Base-by-base conservation (phyloP, 2,113 vertebrate genomes). In the Mixornis gularis region DNA sequence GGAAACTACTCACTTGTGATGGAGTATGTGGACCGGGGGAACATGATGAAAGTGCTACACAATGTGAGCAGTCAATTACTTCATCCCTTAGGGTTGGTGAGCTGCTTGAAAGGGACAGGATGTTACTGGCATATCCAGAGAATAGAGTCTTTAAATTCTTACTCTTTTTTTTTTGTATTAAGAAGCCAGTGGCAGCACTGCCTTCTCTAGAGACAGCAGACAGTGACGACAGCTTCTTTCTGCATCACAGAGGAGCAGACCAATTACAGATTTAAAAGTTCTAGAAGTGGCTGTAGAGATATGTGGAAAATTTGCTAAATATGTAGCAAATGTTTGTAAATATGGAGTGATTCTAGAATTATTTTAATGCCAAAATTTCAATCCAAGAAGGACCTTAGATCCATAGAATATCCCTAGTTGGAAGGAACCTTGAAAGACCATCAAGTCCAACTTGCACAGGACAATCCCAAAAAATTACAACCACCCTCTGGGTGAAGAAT, bases 1-100 rank as follows among this genome's bases (percentile, higher is more conserved):
- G 97, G 98, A 41, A 98, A 98, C 88, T 99, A 99, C 93, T 98
- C 98, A 1, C 97, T 99, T 21, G 98, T 99, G 49, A 99, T 99
- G 98, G 99, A 99, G 64, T 98, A 98, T 49, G 97, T 99, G 92
- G 96, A 98, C 53, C 98, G 97, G 83, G 99, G 99, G 7, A 98
- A 99, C 96, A 97, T 99, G 78, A 96, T 98, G 96, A 96, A 89
- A n/a, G 98, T 99, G 97, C 97, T 99, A 9, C 94, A 98, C 53
- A 93, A 92, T 40, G 98, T 99, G 89, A 98, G 97, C 96, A 55
- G 34, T 34, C 27, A 82, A 14, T 78, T 77, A 51, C 29, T 91
- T 95, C 63, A 0, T 38, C 69, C 22, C 12, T 66, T 73, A 38
- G 51, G 17, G 48, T 7, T 70, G 40, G 63, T 73, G 44, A 83